Percentiles rank a stretch among this genome's conserved stretches.
Conservation (phyloP, 1,140 invertebrate genomes). For the Pseudoatta argentina region DNA sequence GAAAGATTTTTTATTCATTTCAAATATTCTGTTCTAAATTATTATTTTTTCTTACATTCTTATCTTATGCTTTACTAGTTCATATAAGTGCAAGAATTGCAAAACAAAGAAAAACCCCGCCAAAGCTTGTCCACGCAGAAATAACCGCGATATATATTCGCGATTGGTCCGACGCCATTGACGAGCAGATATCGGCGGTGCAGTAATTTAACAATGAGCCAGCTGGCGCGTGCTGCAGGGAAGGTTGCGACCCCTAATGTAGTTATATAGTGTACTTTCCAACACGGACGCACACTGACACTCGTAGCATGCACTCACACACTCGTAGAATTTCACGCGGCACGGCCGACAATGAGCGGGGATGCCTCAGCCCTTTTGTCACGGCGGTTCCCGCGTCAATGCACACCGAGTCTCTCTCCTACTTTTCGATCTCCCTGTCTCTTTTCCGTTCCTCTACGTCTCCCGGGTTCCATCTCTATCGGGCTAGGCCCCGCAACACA, state of each 20-base stretch:
- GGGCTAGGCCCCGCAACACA: neutral
- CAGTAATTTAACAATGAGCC: slow-evolving; percentile 87
- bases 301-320: slow-evolving; percentile 54
- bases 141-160: slow-evolving; percentile 23
- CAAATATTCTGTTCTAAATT: neutral
- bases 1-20: neutral
- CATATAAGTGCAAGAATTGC: neutral
- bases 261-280: slow-evolving; percentile 84
- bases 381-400: slow-evolving; percentile 86
- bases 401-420: slow-evolving; percentile 81
- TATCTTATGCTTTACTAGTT: neutral
- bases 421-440: slow-evolving; percentile 78
- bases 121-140: neutral
- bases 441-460: slow-evolving; percentile 42
- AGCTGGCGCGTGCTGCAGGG: slow-evolving; percentile 86
- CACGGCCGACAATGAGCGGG: slow-evolving; percentile 77
- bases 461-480: slow-evolving; percentile 3
- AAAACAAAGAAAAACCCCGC: neutral
- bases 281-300: slow-evolving; percentile 70
- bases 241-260: slow-evolving; percentile 85
- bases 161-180: slow-evolving; percentile 70
- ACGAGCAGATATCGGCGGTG: slow-evolving; percentile 82
- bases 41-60: neutral
- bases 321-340: slow-evolving; percentile 71
- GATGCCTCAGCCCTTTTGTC: slow-evolving; percentile 86